Evolutionary conservation across 2,113 vertebrate genomes (phyloP).

Genomic region (Oncorhynchus gorbuscha): DNA sequence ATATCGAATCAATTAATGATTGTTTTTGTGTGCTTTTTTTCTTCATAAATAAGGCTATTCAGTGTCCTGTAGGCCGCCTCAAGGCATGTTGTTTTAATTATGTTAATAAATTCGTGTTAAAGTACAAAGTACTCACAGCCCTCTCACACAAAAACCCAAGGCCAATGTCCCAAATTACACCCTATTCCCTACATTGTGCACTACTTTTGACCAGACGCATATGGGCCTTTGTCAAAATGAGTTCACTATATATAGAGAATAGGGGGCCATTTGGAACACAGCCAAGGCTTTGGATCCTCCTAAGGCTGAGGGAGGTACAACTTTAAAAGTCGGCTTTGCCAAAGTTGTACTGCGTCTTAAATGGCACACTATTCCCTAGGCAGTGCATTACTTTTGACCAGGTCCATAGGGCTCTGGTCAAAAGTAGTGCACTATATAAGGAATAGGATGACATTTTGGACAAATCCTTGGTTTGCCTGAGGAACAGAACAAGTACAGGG

Average conservation of each 20-base stretch:
- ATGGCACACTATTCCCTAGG: too few species aligned
- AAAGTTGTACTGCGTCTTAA: too few species aligned
- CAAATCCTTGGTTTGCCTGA: not conserved
- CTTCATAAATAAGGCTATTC: constrained; percentile 32
- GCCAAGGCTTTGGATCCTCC: constrained; percentile 6
- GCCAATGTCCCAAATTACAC: too few species aligned
- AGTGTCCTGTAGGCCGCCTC: constrained; percentile 29
- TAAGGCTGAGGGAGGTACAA: not conserved
- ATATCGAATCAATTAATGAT: not conserved
- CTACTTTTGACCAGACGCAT: too few species aligned
- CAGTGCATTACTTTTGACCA: not conserved
- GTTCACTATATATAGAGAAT: too few species aligned
- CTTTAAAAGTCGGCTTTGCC: constrained; percentile 13
- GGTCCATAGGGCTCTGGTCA: not conserved
- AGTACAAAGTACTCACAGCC: constrained; percentile 33
- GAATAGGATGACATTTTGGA: too few species aligned
- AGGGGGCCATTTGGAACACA: too few species aligned
- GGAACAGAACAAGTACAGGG: not conserved
- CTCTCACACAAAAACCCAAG: constrained; percentile 8
- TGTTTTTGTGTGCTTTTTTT: constrained; percentile 7
- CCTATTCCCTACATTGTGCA: too few species aligned
- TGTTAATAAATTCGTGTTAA: constrained; percentile 50
- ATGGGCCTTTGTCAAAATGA: too few species aligned
- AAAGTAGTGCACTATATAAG: too few species aligned
- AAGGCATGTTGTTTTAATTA: constrained; percentile 50